Base-by-base conservation (phyloP, 1,140 invertebrate species). In the Drosophila lowei region DNA sequence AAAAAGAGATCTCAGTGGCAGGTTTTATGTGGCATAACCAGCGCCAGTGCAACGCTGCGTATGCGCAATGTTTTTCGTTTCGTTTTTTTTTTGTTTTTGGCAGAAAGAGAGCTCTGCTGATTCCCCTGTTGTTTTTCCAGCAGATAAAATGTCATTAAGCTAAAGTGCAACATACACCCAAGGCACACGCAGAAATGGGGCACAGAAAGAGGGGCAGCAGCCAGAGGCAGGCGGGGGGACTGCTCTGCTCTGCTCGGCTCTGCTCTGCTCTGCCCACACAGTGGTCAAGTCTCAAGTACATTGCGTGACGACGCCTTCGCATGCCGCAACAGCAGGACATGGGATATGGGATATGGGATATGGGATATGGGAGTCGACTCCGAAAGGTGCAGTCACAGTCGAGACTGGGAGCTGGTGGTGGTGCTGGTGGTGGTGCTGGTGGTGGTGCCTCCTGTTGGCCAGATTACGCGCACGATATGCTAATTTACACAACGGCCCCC, bases 381-480 rank as follows among this genome's bases (percentile, higher is more conserved):
- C 56, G 43, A 38, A 38, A 38, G 34, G 34, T 38, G 34, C 34
- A 38, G 34, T 13, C 34, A 38, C 34, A 38, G 34, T 38, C 34
- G 34, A 38, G 9, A 38, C 9, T 34, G 9, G 34, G 9, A 34
- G 34, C 11, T 9, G 34, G 34, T 3, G 11, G 9, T 34, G 28
- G 2, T 6, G 8, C 8, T 13, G 43, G 16, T 43, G 6, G n/a
- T 61, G 13, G 41, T 30, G 43, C 13, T 25, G 38, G 48, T 38
- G 49, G 8, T 67, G 71, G 75, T 64, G 79, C 70, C 81, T 86
- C 78, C 76, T 76, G 75, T 79, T 83, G 70, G 66, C 83, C 79
- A 88, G 83, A 88, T 88, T 88, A 88, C 79, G 79, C 84, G 83
- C 83, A 89, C 79, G 83, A 88, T 88, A 88, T 88, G 83, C 83